These are phyloP conservation scores for Neotragus moschatus DNA, from an alignment of 2,113 vertebrate species.

Conservation along the genomic window DNA sequence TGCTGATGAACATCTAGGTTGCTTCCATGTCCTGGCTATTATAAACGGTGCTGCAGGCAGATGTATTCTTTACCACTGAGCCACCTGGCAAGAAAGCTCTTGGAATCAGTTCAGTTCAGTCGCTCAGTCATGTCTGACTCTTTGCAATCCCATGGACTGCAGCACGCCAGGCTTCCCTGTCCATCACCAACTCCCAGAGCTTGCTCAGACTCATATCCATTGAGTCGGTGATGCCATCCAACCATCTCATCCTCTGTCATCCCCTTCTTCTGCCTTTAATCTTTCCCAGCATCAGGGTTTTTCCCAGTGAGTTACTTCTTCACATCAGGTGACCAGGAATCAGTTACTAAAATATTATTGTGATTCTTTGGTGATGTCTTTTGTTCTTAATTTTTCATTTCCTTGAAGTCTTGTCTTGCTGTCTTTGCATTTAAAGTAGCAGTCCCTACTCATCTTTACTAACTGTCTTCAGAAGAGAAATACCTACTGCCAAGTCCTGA, in stretches of 20 bases:
- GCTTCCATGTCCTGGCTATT: too few relatives aligned
- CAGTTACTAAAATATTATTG: neutral
- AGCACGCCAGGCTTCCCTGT: neutral
- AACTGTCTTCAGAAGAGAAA: neutral
- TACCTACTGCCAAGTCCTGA: neutral
- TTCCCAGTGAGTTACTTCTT: neutral
- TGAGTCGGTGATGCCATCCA: neutral
- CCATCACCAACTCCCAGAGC: neutral
- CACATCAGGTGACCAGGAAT: neutral
- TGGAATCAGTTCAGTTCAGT: neutral
- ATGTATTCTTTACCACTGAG: neutral
- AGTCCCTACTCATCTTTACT: neutral
- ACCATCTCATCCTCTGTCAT: neutral
- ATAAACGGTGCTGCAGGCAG: neutral
- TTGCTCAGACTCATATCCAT: neutral
- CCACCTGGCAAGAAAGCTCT: neutral
- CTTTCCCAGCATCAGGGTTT: neutral
- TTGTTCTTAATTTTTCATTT: neutral
- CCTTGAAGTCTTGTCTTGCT: neutral
- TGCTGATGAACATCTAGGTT: too few relatives aligned
- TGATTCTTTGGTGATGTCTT: neutral
- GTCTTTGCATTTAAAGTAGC: neutral
- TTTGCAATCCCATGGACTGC: neutral
- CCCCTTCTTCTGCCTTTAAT: neutral
- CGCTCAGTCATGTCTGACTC: rapidly evolving